Evolutionary conservation across 2,797 vertebrate species (phyloP), one percentile per base, ranked within the genome.

Genomic region (Buphagus erythrorhynchus): DNA sequence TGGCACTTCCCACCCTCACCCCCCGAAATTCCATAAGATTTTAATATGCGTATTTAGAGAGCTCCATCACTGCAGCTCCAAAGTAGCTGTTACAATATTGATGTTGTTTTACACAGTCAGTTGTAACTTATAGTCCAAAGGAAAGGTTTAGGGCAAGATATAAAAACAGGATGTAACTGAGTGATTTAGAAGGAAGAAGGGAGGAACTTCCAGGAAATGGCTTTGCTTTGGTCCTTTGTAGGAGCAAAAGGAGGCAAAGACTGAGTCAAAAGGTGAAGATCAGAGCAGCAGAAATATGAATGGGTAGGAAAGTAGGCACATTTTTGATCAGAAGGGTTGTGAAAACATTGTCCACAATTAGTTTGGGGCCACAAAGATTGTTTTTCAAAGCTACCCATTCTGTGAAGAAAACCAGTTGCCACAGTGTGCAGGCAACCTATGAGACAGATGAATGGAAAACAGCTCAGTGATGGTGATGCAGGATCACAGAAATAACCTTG

Each of bases 121-220:
- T 81, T 93, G 68, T 92, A 95, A 95, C 83, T 93, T 95, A 90
- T 66, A 81, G 85, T 88, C 93, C 86, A 94, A 95, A 95, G 52
- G 72, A 96, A 94, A 88, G 95, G 86, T 95, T 97, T 96, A 97
- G 95, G 93, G 96, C 91, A 94, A 89, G 85, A 91, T 81, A 91
- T 86, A 95, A 97, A 95, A 97, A 75, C 93, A 97, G 94, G 95
- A 97, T 29, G 78, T 77, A 86, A 90, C 89, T 88, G 92, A 89
- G 69, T 94, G 96, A 97, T 94, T 97, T 97, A 94, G 91, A 95
- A 95, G 88, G 52, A 97, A 24, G 61, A 93, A 86, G 74, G 83
- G 83, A 95, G 79, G 77, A 92, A 89, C 75, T 79, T 92, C 51
- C 91, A 85, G 93, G 91, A 97, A 97, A 95, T 73, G 66, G 49